Evolutionary conservation across 1,140 invertebrate species (phyloP).

Genomic region (Cataglyphis hispanica): DNA sequence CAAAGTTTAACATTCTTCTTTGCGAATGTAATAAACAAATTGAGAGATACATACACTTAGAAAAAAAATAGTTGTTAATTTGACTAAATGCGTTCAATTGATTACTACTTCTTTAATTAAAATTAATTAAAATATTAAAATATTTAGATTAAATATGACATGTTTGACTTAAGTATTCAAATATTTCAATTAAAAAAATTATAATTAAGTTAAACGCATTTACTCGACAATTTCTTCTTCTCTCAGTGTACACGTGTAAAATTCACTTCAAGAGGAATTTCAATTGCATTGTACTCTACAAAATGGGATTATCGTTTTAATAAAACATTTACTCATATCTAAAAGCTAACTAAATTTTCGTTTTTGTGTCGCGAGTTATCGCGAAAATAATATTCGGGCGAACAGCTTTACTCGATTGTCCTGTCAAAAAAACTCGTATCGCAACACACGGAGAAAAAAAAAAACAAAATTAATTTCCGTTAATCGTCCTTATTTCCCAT

Average conservation of each 20-base stretch:
- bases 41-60: neutral
- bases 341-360: neutral
- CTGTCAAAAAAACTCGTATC: neutral
- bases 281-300: neutral
- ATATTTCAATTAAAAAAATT: too few species aligned
- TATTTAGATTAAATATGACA: too few species aligned
- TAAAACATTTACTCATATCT: neutral
- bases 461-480: neutral
- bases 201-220: too few species aligned
- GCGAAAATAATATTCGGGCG: too few species aligned
- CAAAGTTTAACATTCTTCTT: neutral
- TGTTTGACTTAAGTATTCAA: too few species aligned
- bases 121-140: too few species aligned
- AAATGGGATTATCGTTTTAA: neutral
- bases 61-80: too few species aligned
- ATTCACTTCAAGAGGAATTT: neutral
- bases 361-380: neutral
- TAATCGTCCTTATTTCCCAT: conserved; percentile 4
- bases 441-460: neutral
- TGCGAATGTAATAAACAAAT: neutral
- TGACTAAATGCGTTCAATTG: too few species aligned
- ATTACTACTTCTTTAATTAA: too few species aligned
- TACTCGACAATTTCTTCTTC: too few species aligned
- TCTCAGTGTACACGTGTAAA: too few species aligned
- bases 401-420: neutral